Conservation (phyloP, 2,888 invertebrate species). For the Platynereis dumerilii region DNA sequence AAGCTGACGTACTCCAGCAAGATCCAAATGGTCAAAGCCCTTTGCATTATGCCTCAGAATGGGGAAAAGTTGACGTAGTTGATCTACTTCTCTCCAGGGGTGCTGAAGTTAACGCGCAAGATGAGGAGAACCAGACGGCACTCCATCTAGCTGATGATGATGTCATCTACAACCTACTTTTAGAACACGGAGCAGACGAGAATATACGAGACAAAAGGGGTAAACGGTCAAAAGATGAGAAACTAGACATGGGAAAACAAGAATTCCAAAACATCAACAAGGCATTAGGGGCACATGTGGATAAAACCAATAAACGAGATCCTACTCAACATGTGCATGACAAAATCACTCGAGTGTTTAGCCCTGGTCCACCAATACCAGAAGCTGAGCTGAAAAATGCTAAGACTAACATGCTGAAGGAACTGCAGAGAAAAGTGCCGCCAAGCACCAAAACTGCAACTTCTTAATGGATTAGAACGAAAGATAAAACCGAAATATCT, state of each 20-base stretch:
- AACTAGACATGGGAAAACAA: slow-evolving; percentile 9
- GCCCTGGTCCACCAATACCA: slow-evolving; percentile 20
- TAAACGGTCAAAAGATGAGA: slow-evolving; percentile 1
- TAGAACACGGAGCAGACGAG: slow-evolving; percentile 13
- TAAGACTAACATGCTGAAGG: slow-evolving; percentile 20
- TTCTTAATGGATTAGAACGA: too few relatives aligned
- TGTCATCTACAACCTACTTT: slow-evolving; percentile 7
- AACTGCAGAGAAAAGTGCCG: slow-evolving; percentile 11
- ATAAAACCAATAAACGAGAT: background rate
- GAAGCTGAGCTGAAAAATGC: slow-evolving; percentile 17
- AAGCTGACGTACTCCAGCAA: slow-evolving; percentile 24
- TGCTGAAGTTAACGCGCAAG: slow-evolving; percentile 26
- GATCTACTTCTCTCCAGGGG: slow-evolving; percentile 24
- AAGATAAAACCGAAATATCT: too few relatives aligned
- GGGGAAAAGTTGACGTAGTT: slow-evolving; percentile 22
- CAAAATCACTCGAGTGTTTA: slow-evolving; percentile 12
- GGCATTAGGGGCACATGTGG: slow-evolving; percentile 6
- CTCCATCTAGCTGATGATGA: slow-evolving; percentile 25
- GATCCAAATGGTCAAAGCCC: slow-evolving; percentile 33
- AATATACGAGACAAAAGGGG: slow-evolving; percentile 15
- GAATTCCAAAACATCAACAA: slow-evolving; percentile 17
- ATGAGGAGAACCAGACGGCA: slow-evolving; percentile 25
- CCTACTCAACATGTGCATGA: slow-evolving; percentile 5
- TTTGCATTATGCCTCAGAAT: slow-evolving; percentile 33
- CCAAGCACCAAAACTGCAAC: background rate